Percentiles rank a stretch among this genome's conserved stretches.
Conservation (phyloP, 2,888 invertebrate species). For the Hirtodrosophila histrioides region DNA sequence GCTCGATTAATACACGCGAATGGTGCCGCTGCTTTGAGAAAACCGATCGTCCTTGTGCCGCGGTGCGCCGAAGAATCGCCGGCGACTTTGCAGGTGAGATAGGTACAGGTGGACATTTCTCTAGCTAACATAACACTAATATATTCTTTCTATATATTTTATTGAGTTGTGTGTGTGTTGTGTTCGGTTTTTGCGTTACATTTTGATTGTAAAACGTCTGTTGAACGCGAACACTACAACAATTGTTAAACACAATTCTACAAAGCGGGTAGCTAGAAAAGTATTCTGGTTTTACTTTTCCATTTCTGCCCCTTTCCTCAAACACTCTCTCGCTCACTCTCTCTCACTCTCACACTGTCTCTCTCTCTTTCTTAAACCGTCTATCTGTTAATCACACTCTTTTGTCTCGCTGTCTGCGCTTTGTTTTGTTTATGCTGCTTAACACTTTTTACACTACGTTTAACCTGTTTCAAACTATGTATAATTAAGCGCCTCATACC, state of each 20-base stretch:
- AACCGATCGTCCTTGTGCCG: slow-evolving; percentile 92
- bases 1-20: slow-evolving; percentile 89
- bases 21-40: slow-evolving; percentile 94
- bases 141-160: slow-evolving; percentile 60
- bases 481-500: slow-evolving; percentile 44
- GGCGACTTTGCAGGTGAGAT: slow-evolving; percentile 88
- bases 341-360: slow-evolving; percentile 22
- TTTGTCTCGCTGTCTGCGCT: slow-evolving; percentile 58
- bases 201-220: slow-evolving; percentile 18
- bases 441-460: slow-evolving; percentile 50
- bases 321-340: slow-evolving; percentile 11
- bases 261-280: slow-evolving; percentile 49
- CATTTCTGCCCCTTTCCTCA: slow-evolving; percentile 32
- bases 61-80: slow-evolving; percentile 91
- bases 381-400: slow-evolving; percentile 27
- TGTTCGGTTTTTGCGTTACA: slow-evolving; percentile 36
- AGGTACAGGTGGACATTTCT: slow-evolving; percentile 84
- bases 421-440: slow-evolving; percentile 55
- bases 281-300: slow-evolving; percentile 55
- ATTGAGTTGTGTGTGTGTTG: slow-evolving; percentile 49
- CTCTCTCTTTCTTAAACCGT: slow-evolving; percentile 26
- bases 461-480: slow-evolving; percentile 47
- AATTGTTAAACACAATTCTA: slow-evolving; percentile 26
- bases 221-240: slow-evolving; percentile 33
- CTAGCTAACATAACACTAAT: slow-evolving; percentile 77